Evolutionary conservation across 2,888 invertebrate genomes (phyloP).

Genomic region (Blera fallax): DNA sequence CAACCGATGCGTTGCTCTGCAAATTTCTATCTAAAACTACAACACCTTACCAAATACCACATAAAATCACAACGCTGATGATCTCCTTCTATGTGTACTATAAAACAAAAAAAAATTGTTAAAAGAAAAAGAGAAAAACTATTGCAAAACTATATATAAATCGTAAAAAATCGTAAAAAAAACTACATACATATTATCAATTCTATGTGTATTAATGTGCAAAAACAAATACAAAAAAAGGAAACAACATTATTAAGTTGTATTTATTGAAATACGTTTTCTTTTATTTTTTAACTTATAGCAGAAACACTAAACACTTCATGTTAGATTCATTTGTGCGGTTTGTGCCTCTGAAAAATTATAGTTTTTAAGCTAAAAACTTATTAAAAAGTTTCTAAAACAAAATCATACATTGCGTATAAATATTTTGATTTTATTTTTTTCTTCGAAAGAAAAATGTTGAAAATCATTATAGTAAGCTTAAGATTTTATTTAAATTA

Average conservation of each 20-base stretch:
- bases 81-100: slow-evolving; percentile 33
- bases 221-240: neutral
- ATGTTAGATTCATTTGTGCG: neutral
- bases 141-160: neutral
- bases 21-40: neutral
- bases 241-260: neutral
- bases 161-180: neutral
- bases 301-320: neutral
- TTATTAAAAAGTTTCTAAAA: slow-evolving; percentile 13
- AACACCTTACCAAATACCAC: slow-evolving; percentile 7
- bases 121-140: neutral
- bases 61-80: slow-evolving; percentile 35
- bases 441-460: slow-evolving; percentile 5
- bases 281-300: neutral
- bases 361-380: neutral
- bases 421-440: neutral
- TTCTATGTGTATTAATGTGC: neutral
- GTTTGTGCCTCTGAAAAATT: slow-evolving; percentile 13
- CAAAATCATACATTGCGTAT: neutral
- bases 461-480: slow-evolving; percentile 20
- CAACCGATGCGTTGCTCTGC: slow-evolving; percentile 10
- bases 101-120: slow-evolving; percentile 1
- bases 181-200: slow-evolving; percentile 15
- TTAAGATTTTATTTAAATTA: slow-evolving; percentile 36
- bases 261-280: slow-evolving; percentile 11